phyloP scores from a whole-genome alignment of 2,113 vertebrate genomes.

The Apaloderma vittatum region DNA sequence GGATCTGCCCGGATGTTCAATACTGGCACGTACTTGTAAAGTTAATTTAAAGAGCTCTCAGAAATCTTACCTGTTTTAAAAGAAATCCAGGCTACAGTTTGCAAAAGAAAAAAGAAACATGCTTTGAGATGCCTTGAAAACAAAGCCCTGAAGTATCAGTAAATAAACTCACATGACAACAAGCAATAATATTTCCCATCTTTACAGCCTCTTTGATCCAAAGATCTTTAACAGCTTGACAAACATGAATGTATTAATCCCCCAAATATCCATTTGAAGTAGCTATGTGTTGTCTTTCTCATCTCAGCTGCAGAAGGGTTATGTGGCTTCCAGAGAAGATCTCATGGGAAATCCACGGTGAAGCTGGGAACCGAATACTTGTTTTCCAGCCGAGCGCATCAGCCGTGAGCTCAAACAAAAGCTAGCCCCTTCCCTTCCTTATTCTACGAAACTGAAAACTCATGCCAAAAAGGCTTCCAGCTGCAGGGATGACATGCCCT shows the following conservation, averaged over 20 bases:
- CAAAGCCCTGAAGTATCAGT: conserved; percentile 46
- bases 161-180: conserved; percentile 20
- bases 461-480: background rate
- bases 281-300: background rate
- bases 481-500: background rate
- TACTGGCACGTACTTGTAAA: background rate
- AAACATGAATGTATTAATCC: background rate
- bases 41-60: conserved; percentile 26
- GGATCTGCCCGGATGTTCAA: background rate
- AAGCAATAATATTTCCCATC: conserved; percentile 21
- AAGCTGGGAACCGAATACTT: background rate
- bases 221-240: background rate
- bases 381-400: background rate
- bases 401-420: background rate
- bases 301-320: background rate
- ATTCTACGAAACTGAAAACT: background rate
- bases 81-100: conserved; percentile 65
- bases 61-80: conserved; percentile 66
- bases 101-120: conserved; percentile 52
- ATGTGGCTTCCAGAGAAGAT: background rate
- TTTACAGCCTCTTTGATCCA: conserved; percentile 20
- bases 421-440: background rate
- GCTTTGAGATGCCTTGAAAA: conserved; percentile 58
- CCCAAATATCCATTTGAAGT: background rate
- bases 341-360: background rate